phyloP scores from a whole-genome alignment of 1,140 invertebrate species.

The Lepidurus packardi region DNA sequence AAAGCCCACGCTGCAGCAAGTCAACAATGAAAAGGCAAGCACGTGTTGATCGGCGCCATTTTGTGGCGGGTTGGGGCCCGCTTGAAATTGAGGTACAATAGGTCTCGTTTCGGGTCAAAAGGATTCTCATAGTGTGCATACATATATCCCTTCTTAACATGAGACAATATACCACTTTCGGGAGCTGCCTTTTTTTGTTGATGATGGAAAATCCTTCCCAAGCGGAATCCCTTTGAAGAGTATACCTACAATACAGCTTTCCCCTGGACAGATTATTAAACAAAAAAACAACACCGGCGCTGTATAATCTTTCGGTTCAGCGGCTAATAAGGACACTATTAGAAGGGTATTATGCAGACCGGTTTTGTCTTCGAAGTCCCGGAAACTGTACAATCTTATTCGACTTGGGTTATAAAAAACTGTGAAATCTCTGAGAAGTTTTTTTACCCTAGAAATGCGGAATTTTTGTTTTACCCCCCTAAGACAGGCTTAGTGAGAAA shows the following conservation, averaged over 20 bases:
- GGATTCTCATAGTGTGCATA: background rate
- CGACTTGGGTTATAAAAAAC: background rate
- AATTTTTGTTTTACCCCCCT: background rate
- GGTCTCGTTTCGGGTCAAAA: background rate
- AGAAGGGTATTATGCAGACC: background rate
- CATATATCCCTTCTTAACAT: background rate
- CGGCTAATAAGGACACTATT: conserved; percentile 18
- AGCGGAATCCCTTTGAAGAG: background rate
- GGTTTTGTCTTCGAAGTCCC: background rate
- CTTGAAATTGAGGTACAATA: conserved; percentile 2
- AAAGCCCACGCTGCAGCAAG: too few relatives aligned
- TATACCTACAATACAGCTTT: background rate
- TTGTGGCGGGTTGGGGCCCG: background rate
- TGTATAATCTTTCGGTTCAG: background rate
- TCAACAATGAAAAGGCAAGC: background rate
- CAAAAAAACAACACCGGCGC: background rate
- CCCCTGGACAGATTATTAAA: background rate
- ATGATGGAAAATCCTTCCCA: background rate
- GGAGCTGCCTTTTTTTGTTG: background rate
- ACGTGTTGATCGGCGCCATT: background rate
- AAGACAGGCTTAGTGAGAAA: background rate
- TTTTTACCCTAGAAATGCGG: background rate
- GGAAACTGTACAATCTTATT: background rate
- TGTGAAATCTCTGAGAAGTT: background rate
- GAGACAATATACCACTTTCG: background rate